phyloP scores from a whole-genome alignment of 2,888 invertebrate genomes.

The Nemoura dubitans region DNA sequence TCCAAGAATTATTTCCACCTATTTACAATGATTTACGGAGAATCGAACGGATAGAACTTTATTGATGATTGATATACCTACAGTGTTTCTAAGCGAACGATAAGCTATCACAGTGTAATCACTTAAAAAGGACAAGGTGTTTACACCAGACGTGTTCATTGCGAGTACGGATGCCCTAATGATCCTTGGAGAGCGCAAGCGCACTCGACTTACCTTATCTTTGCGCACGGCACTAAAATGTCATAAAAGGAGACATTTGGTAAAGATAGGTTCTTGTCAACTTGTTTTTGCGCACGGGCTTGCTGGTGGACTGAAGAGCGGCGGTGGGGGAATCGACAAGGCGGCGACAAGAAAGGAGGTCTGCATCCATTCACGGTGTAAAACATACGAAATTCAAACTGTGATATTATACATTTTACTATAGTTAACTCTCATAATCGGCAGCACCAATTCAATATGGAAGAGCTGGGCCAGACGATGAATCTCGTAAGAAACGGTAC shows the following conservation, averaged over 20 bases:
- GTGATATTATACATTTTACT: background rate
- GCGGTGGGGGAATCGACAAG: background rate
- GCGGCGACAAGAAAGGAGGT: background rate
- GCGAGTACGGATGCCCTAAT: background rate
- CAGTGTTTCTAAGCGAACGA: background rate
- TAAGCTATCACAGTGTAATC: background rate
- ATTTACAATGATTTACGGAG: too few relatives aligned
- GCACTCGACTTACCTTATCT: background rate
- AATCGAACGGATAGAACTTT: too few relatives aligned
- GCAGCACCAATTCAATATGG: background rate
- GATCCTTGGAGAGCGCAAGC: background rate
- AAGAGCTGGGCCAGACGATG: background rate
- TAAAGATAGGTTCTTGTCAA: background rate
- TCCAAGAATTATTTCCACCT: too few relatives aligned
- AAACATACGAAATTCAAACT: background rate
- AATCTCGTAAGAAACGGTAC: slow-evolving; percentile 21
- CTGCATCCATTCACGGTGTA: too few relatives aligned
- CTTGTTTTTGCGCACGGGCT: background rate
- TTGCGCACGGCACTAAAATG: background rate
- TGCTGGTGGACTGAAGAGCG: background rate
- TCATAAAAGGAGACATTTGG: background rate
- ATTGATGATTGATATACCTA: too few relatives aligned
- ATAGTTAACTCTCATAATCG: background rate
- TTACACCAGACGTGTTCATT: background rate
- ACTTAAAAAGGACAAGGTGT: background rate